Base-by-base conservation (phyloP, 2,113 vertebrate species). In the Oncorhynchus tshawytscha region DNA sequence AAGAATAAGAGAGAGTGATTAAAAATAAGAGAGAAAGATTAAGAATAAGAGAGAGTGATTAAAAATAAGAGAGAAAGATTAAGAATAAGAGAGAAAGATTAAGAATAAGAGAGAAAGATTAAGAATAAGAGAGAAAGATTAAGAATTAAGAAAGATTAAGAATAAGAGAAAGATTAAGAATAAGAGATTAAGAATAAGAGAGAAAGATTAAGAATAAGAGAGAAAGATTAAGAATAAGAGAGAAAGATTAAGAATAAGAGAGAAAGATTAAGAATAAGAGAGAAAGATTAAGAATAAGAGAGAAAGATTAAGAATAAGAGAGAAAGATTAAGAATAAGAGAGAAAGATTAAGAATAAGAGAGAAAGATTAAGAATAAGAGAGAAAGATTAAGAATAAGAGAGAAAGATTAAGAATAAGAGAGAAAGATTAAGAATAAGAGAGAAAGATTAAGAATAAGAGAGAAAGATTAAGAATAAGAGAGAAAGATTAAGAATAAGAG, bases 401-500 rank as follows among this genome's bases (percentile, higher is more conserved):
- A 70, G 65, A 59, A 69, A 31, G 31, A 54, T 20, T 6, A 57
- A 20, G 29, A 57, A 20, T 27, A 20, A 34, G 25, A 76, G 59
- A 70, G 65, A 59, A 69, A 31, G 31, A 54, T 20, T 6, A 57
- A 20, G 29, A 57, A 20, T 27, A 20, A 34, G 25, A 76, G 59
- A 70, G 65, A 59, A 69, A 31, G 31, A 54, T 20, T 6, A 57
- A 20, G 29, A 57, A 20, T 27, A 20, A 34, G 25, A 76, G 59
- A 70, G 65, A 59, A 69, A 31, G 31, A 54, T 20, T 6, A 57
- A 20, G 29, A 57, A 20, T 27, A 20, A 75, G 66, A 83, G 77
- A 86, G 70, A 74, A 71, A 83, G 84, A 88, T 83, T 84, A 88
- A 72, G 31, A 31, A 31, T 31, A 31, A 31, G 31, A 31, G 31